Evolutionary conservation across 2,113 vertebrate genomes (phyloP).

Genomic region (Cyanoderma ruficeps): DNA sequence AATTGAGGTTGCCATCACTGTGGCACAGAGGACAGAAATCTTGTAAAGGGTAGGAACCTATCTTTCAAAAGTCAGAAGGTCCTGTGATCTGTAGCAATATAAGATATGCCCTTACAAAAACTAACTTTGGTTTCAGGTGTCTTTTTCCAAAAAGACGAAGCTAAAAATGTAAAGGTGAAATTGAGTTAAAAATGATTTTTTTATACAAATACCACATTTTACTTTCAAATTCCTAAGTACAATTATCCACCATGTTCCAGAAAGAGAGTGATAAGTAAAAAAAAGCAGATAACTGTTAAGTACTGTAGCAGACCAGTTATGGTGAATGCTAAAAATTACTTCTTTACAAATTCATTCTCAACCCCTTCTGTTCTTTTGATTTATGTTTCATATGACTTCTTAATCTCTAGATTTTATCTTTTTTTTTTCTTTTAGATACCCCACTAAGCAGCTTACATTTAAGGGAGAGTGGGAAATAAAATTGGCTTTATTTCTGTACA

Average conservation of each 20-base stretch:
- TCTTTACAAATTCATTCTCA: slow-evolving; percentile 59
- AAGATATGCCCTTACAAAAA: not conserved
- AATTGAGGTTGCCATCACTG: slow-evolving; percentile 17
- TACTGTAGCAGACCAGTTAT: slow-evolving; percentile 49
- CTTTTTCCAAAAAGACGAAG: not conserved
- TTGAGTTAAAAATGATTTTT: slow-evolving; percentile 55
- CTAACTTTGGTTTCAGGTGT: slow-evolving; percentile 2
- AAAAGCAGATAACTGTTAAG: slow-evolving; percentile 55
- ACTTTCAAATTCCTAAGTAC: slow-evolving; percentile 71
- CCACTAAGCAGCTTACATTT: slow-evolving; percentile 26
- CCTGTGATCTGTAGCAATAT: not conserved
- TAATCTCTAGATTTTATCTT: slow-evolving; percentile 16
- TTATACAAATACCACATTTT: slow-evolving; percentile 71
- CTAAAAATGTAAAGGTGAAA: slow-evolving; percentile 46
- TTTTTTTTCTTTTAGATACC: not conserved
- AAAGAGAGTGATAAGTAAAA: slow-evolving; percentile 59
- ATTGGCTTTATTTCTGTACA: slow-evolving; percentile 12
- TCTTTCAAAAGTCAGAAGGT: slow-evolving; percentile 39
- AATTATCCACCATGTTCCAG: slow-evolving; percentile 61
- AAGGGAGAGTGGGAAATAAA: not conserved
- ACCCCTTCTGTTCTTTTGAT: slow-evolving; percentile 34
- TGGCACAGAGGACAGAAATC: slow-evolving; percentile 17
- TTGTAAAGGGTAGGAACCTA: not conserved
- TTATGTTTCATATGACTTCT: slow-evolving; percentile 20
- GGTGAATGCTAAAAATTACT: slow-evolving; percentile 54